These are phyloP conservation scores for Daboia siamensis DNA, from an alignment of 2,113 vertebrate genomes.

Conservation along the genomic window DNA sequence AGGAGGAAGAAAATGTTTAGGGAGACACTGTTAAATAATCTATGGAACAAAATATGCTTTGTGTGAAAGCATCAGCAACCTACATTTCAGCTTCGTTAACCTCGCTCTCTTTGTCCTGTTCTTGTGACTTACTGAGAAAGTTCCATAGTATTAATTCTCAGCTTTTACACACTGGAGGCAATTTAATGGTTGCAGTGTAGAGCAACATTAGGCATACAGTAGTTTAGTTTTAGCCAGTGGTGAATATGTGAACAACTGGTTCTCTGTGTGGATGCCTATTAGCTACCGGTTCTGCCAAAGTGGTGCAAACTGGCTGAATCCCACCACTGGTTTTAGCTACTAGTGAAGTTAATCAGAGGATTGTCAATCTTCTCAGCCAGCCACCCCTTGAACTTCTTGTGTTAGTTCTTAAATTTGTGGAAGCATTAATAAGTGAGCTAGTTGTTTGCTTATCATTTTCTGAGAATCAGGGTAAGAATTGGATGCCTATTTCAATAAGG, in stretches of 20 bases:
- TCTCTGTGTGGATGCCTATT: no score
- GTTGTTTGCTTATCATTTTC: background rate
- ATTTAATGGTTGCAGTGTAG: background rate
- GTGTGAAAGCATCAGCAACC: background rate
- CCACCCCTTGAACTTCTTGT: background rate
- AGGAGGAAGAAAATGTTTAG: background rate
- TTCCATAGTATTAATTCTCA: background rate
- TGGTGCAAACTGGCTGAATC: no score
- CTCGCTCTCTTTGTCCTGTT: background rate
- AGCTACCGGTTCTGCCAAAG: no score
- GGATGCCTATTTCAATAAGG: background rate
- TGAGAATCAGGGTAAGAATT: background rate
- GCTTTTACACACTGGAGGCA: background rate
- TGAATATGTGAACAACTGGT: no score
- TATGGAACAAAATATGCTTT: background rate
- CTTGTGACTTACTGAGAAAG: background rate
- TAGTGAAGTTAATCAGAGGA: background rate
- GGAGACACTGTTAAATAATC: background rate
- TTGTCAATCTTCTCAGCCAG: background rate
- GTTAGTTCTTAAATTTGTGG: background rate
- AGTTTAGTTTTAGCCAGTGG: background rate
- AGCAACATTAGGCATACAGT: background rate
- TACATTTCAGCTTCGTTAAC: background rate
- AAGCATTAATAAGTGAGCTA: background rate
- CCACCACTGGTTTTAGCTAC: background rate